phyloP scores from a whole-genome alignment of 2,113 vertebrate genomes.

The Tretioscincus oriximinensis region DNA sequence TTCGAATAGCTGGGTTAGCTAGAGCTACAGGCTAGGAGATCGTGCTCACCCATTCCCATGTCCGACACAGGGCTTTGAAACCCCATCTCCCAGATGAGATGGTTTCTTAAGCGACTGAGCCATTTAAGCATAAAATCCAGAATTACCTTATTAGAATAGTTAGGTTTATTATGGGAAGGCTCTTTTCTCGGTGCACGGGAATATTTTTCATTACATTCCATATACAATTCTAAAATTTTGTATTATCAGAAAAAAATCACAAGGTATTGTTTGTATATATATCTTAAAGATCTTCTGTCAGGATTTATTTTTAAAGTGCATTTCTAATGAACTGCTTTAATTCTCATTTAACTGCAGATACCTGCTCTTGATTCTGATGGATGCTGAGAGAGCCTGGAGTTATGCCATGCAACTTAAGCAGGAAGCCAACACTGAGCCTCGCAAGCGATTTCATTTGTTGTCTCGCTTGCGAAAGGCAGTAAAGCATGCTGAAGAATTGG shows the following conservation, averaged over 20 bases:
- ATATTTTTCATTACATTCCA: neutral
- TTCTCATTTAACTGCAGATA: conserved; percentile 73
- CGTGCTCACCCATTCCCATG: too few species aligned
- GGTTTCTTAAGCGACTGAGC: too few species aligned
- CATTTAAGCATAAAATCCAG: neutral
- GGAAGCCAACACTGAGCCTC: conserved; percentile 95
- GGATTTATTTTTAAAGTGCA: neutral
- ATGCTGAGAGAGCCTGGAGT: conserved; percentile 96
- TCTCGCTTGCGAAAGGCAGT: conserved; percentile 92
- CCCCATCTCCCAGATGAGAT: too few species aligned
- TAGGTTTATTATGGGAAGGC: neutral
- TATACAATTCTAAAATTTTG: neutral
- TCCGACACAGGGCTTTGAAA: too few species aligned
- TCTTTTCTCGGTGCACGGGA: neutral
- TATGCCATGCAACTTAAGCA: conserved; percentile 99
- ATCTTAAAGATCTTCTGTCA: neutral
- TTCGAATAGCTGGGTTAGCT: too few species aligned
- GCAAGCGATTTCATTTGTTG: conserved; percentile 93
- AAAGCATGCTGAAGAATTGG: conserved; percentile 91
- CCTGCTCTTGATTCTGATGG: conserved; percentile 92
- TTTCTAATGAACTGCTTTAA: neutral
- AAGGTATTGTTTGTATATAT: neutral
- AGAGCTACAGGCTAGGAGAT: too few species aligned
- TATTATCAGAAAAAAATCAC: neutral
- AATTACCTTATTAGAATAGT: neutral